These are phyloP conservation scores for Dolichopus griseipennis DNA, from an alignment of 2,888 invertebrate species.

Conservation along the genomic window DNA sequence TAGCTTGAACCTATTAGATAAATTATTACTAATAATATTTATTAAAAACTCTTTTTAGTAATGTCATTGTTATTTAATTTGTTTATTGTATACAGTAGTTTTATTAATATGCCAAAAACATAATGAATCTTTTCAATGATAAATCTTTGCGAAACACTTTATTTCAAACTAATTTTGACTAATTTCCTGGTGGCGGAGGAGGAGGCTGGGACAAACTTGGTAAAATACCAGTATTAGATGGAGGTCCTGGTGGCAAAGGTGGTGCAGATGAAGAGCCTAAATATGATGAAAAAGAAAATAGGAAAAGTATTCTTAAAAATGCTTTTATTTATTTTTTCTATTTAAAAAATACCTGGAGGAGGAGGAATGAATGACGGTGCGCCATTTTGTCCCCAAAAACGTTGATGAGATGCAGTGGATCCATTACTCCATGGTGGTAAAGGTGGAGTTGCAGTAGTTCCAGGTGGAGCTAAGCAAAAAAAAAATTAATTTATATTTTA, in stretches of 20 bases:
- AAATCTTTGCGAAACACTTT: too few species aligned
- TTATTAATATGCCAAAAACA: too few species aligned
- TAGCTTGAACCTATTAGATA: too few species aligned
- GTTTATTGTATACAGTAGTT: too few species aligned
- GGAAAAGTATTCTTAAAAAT: too few species aligned
- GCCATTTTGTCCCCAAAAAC: slow-evolving; percentile 31
- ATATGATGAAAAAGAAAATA: neutral
- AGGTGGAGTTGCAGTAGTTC: slow-evolving; percentile 36
- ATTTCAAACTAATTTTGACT: neutral
- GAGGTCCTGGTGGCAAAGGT: slow-evolving; percentile 47
- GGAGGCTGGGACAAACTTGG: slow-evolving; percentile 54
- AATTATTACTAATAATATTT: too few species aligned
- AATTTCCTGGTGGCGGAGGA: slow-evolving; percentile 54
- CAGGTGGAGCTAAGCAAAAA: slow-evolving; percentile 43
- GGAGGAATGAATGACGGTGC: slow-evolving; percentile 33
- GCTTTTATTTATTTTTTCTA: too few species aligned
- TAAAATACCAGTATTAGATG: slow-evolving; percentile 46
- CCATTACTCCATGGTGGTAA: slow-evolving; percentile 23
- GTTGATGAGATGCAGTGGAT: slow-evolving; percentile 32
- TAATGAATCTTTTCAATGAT: too few species aligned
- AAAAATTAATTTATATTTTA: slow-evolving; percentile 44
- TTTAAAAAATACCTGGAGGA: slow-evolving; percentile 24
- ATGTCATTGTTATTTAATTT: too few species aligned
- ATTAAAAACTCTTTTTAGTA: too few species aligned
- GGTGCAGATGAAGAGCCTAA: slow-evolving; percentile 45